Base-by-base conservation (phyloP, 2,113 vertebrate species). In the Prunella himalayana region DNA sequence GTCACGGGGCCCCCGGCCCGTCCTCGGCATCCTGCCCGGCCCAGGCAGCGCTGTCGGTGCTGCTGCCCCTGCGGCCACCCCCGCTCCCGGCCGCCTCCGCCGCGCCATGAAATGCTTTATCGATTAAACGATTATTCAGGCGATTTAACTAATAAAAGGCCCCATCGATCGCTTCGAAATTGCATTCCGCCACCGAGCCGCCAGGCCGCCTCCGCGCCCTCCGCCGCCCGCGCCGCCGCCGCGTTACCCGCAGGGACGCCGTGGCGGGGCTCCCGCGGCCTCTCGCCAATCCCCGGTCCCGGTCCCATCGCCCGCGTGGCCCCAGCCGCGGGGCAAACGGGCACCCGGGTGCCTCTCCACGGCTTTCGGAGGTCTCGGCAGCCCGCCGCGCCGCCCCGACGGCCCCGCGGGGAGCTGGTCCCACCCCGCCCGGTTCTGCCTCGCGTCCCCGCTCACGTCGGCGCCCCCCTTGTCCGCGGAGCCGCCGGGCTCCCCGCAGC, bases 101-200 rank as follows among this genome's bases (percentile, higher is more conserved):
- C 39, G 33, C 15, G 47, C 96, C 92, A 98, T 94, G 88, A 98
- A 97, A 97, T 95, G 97, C 98, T 95, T 95, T 98, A 98, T 98
- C 97, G 98, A 98, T 98, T 98, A 97, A 98, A 97, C 51, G 95
- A 98, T 98, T 98, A 97, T 98, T 98, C 98, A 97, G 97, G 95
- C 96, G 91, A 98, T 98, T 98, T 97, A 97, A 97, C 97, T 97
- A 98, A 98, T 98, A 97, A 98, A 97, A 97, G 97, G 92, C 79
- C 87, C 44, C 93, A 98, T 98, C 97, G 97, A 98, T 97, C 95
- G 91, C 97, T 89, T 76, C 88, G 95, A 96, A 97, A 93, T 97
- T 87, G 90, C 97, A 92, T 95, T 97, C 94, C 70, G 37, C 69
- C 57, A 71, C 85, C 73, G 20, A 47, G 56, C 68, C 44, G 11